Conservation (phyloP, 2,797 vertebrate species). For the Alauda arvensis region DNA sequence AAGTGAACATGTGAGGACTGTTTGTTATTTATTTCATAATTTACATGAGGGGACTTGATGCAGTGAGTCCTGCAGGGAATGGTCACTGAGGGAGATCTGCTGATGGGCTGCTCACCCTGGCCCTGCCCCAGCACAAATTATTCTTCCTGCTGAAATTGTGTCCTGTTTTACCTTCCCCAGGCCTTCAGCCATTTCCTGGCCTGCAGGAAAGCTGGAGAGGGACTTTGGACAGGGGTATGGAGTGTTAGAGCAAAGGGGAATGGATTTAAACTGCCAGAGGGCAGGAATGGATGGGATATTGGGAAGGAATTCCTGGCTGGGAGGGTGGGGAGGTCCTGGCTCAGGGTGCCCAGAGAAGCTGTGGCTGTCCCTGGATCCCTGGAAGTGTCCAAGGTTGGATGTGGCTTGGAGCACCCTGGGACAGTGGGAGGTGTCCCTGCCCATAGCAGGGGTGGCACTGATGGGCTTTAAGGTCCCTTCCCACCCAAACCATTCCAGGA, state of each 20-base stretch:
- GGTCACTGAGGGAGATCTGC: background rate
- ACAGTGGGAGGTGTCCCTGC: background rate
- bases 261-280: background rate
- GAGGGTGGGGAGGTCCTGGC: background rate
- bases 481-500: background rate
- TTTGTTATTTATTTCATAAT: background rate
- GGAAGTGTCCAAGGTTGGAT: rapidly evolving
- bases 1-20: background rate
- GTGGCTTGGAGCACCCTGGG: background rate
- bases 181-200: background rate
- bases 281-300: background rate
- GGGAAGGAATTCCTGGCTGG: background rate
- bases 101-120: background rate
- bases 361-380: background rate
- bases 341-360: rapidly evolving
- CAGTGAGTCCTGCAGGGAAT: background rate
- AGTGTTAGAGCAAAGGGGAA: background rate
- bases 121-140: background rate
- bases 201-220: background rate
- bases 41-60: background rate
- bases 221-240: background rate
- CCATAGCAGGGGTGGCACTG: background rate
- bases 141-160: background rate
- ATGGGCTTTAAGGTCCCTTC: rapidly evolving
- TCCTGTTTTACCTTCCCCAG: background rate